Percentiles rank a stretch among this genome's conserved stretches.
Conservation (phyloP, 2,113 vertebrate species). For the Sceloporus tristichus region DNA sequence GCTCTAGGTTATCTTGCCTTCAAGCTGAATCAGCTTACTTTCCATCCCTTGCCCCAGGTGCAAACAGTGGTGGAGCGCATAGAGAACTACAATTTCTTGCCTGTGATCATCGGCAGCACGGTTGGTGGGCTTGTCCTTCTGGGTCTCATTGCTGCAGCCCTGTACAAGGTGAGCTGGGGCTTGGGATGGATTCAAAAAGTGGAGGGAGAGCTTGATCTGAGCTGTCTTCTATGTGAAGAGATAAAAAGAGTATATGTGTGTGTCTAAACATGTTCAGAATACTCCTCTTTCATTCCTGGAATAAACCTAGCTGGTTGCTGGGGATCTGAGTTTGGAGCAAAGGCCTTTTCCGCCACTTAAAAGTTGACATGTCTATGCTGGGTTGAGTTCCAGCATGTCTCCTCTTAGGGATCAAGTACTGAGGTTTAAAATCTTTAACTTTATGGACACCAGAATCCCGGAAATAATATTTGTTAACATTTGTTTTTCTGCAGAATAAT, state of each 20-base stretch:
- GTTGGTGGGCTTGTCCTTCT: conserved; percentile 82
- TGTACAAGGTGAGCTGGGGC: conserved; percentile 80
- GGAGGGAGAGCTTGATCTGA: too few species aligned
- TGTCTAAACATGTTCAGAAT: background rate
- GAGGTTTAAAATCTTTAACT: background rate
- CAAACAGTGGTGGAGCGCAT: conserved; percentile 77
- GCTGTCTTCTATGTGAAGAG: too few species aligned
- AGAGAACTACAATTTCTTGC: conserved; percentile 70
- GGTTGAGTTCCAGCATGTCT: background rate
- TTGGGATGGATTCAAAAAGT: background rate
- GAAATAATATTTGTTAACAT: too few species aligned
- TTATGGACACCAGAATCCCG: background rate
- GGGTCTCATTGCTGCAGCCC: conserved; percentile 69
- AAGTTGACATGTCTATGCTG: too few species aligned
- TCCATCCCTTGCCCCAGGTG: conserved; percentile 63
- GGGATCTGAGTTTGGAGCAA: background rate
- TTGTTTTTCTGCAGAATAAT: too few species aligned
- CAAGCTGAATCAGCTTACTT: background rate
- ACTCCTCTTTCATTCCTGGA: background rate
- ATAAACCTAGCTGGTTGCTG: background rate
- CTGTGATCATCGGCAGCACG: conserved; percentile 76
- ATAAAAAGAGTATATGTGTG: too few species aligned
- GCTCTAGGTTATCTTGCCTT: background rate
- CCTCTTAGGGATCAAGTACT: background rate
- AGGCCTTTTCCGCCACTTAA: too few species aligned